Evolutionary conservation across 2,113 vertebrate genomes (phyloP), one percentile per base, ranked within the genome.

Genomic region (Pelmatolapia mariae): DNA sequence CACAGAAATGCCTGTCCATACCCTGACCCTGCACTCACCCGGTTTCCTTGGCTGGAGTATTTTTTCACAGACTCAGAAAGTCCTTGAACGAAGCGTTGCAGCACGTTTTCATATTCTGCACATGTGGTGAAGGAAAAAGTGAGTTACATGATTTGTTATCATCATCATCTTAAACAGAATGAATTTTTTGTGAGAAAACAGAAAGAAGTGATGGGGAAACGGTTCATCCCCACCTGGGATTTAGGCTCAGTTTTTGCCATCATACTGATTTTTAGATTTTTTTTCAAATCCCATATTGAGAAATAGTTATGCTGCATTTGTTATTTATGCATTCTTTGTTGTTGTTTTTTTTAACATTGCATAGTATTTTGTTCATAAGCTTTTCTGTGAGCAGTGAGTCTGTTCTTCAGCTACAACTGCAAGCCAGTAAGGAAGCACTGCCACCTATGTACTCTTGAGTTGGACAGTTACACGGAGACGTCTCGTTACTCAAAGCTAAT

Each of bases 61-160:
- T 96, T 97, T 81, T 97, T 97, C 6, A 98, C 97, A 0, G 97
- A 96, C 2, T 98, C 97, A 0, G 95, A 90, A 3, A 98, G 97
- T 85, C 96, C 97, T 31, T 97, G 96, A 29, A 92, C 89, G 52
- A 97, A 97, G 8, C 95, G 96, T 19, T 88, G 95, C 91, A 98
- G 93, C 83, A 97, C 97, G 2, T 89, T 91, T 24, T 96, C 90
- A 82, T 98, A 98, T 85, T 98, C 98, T 98, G 50, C n/a, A 84
- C 52, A 89, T 2, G 66, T 26, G 78, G 31, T 33, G 24, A 54
- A 19, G 5, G 19, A 52, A 50, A 38, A 31, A 22, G 7, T 10
- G 5, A 26, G 13, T 26, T 47, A 31, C 7, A 50, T 7, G 15
- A 78, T 78, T 76, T 1, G 9, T 78, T 8, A 3, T 31, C 15